phyloP scores from a whole-genome alignment of 1,140 invertebrate species.

The Lordiphosa collinella region DNA sequence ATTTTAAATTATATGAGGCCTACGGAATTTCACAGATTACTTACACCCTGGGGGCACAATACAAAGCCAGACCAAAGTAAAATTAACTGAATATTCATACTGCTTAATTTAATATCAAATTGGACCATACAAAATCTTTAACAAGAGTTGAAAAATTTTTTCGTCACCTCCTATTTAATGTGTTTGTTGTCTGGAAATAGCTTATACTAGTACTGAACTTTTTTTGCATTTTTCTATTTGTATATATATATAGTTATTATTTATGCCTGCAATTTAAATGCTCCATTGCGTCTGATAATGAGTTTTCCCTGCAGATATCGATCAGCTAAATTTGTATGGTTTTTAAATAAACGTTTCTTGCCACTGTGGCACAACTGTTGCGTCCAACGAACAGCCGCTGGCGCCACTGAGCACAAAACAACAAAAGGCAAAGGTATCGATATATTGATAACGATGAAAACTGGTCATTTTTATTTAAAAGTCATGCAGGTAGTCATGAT shows the following conservation, averaged over 20 bases:
- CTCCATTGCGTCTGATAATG: not conserved
- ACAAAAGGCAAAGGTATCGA: not conserved
- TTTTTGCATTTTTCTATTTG: not conserved
- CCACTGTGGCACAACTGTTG: slow-evolving; percentile 3
- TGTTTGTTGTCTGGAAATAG: too few relatives aligned
- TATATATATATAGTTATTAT: too few relatives aligned
- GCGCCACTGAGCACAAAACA: not conserved
- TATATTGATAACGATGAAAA: not conserved
- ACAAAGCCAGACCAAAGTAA: too few relatives aligned
- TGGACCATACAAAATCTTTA: too few relatives aligned
- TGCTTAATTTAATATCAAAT: too few relatives aligned
- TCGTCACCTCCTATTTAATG: too few relatives aligned
- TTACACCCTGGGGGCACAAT: too few relatives aligned
- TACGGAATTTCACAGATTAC: too few relatives aligned
- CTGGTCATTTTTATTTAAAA: not conserved
- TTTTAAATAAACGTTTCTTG: not conserved
- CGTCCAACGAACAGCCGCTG: not conserved
- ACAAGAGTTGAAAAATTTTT: too few relatives aligned
- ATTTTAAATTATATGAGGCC: too few relatives aligned
- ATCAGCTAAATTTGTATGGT: not conserved
- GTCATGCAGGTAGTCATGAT: too few relatives aligned
- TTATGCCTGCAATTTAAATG: slow-evolving; percentile 1
- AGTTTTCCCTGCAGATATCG: not conserved
- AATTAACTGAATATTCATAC: too few relatives aligned
- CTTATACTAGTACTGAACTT: not conserved